These are phyloP conservation scores for Siniperca knerii DNA, from an alignment of 2,113 vertebrate genomes.

Conservation along the genomic window DNA sequence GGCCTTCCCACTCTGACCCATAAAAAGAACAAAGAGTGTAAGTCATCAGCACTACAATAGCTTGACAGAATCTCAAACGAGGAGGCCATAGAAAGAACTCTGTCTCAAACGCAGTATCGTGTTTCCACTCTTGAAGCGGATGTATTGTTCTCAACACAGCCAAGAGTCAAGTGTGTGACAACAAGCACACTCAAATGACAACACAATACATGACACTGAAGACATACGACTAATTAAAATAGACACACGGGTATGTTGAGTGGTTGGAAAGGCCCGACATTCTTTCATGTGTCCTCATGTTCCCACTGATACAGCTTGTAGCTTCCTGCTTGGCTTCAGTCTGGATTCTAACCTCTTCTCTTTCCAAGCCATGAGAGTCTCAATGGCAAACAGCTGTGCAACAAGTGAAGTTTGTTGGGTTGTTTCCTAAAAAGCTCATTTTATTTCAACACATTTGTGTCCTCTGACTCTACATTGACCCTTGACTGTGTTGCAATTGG, in stretches of 20 bases:
- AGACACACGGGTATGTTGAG: conserved; percentile 15
- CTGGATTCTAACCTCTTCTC: neutral
- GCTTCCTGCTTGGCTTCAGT: neutral
- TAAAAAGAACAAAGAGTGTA: conserved; percentile 48
- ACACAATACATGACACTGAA: neutral
- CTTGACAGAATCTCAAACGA: conserved; percentile 41
- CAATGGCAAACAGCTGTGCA: conserved; percentile 34
- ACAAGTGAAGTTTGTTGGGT: neutral
- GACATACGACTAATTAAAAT: conserved; percentile 4
- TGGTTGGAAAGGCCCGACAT: neutral
- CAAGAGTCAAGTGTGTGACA: conserved; percentile 27
- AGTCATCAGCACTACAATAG: conserved; percentile 57
- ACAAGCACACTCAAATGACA: conserved; percentile 19
- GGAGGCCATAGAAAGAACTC: conserved; percentile 29
- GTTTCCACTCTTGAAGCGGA: conserved; percentile 34
- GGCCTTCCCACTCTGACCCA: conserved; percentile 46
- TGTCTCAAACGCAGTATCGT: conserved; percentile 3
- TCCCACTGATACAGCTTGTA: conserved; percentile 2
- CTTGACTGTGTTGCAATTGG: neutral
- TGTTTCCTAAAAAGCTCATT: neutral
- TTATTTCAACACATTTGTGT: conserved; percentile 30
- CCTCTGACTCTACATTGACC: conserved; percentile 19
- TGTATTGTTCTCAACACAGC: conserved; percentile 27
- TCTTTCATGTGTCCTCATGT: neutral
- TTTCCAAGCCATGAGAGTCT: neutral